Conservation (phyloP, 2,888 invertebrate genomes). For the Aethes cnicana region DNA sequence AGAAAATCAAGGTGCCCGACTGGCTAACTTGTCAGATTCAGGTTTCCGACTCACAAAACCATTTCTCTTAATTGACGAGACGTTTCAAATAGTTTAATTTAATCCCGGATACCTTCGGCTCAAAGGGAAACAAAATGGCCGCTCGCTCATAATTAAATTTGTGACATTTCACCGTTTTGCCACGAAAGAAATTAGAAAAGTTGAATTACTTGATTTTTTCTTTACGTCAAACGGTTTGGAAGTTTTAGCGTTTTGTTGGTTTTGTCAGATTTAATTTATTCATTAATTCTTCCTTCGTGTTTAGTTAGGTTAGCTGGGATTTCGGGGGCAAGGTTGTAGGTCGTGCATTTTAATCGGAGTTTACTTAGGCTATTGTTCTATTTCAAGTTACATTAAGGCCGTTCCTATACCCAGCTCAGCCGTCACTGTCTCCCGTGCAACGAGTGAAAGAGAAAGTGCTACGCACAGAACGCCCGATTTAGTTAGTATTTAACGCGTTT, state of each 20-base stretch:
- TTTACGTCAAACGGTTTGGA: conserved; percentile 4
- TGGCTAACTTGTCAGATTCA: conserved; percentile 3
- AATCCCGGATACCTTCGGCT: conserved; percentile 19
- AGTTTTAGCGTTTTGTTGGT: conserved; percentile 2
- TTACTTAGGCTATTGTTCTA: background rate
- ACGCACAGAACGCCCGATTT: too few species aligned
- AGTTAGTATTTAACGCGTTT: too few species aligned
- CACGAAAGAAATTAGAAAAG: conserved; percentile 53
- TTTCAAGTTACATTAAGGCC: background rate
- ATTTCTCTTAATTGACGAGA: conserved; percentile 12
- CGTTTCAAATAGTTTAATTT: conserved; percentile 27
- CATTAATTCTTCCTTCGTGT: background rate
- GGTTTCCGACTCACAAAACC: background rate
- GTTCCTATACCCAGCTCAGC: too few species aligned
- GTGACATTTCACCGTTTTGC: conserved; percentile 43
- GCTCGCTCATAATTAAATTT: conserved; percentile 50
- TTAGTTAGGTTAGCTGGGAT: background rate
- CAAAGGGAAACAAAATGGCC: conserved; percentile 23
- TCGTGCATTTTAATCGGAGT: background rate
- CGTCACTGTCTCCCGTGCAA: too few species aligned
- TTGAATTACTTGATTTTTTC: conserved; percentile 38
- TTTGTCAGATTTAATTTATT: conserved; percentile 6
- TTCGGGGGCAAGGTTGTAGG: background rate
- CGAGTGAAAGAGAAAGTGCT: too few species aligned
- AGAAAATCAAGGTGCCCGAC: too few species aligned